Conservation (phyloP, 2,888 invertebrate genomes). For the Pachydiplax longipennis region DNA sequence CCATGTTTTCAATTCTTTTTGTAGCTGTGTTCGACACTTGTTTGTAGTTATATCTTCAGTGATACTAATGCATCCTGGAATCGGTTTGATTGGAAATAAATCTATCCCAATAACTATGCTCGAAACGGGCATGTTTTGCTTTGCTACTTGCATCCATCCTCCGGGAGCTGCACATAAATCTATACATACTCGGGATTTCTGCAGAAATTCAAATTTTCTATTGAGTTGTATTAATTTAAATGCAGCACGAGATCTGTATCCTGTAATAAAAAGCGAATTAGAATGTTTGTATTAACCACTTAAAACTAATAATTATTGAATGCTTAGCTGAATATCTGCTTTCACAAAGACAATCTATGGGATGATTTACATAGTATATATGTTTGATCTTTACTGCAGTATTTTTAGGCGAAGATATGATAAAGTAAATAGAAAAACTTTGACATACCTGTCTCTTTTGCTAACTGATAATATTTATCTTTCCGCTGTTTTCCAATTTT, state of each 20-base stretch:
- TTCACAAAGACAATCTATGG: too few relatives aligned
- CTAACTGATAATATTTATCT: constrained; percentile 98
- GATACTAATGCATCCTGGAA: constrained; percentile 88
- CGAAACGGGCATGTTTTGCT: constrained; percentile 96
- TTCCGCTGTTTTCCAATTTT: constrained; percentile 98
- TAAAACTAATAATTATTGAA: too few relatives aligned
- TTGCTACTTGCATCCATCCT: constrained; percentile 99
- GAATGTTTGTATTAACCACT: neutral
- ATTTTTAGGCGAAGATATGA: neutral
- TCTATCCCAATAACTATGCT: constrained; percentile 95
- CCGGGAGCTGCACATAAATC: constrained; percentile 99
- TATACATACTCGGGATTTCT: constrained; percentile 93
- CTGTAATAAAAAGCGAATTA: constrained; percentile 61
- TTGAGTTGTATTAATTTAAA: constrained; percentile 98
- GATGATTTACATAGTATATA: too few relatives aligned
- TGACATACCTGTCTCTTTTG: constrained; percentile 94
- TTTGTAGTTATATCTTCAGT: constrained; percentile 97
- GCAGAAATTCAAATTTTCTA: constrained; percentile 94
- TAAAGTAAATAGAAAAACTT: neutral
- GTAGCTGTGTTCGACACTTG: constrained; percentile 82
- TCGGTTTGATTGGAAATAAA: constrained; percentile 89
- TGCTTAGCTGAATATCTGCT: too few relatives aligned
- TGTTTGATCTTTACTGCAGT: too few relatives aligned
- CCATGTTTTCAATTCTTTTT: constrained; percentile 90
- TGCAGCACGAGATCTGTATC: constrained; percentile 97